phyloP scores from a whole-genome alignment of 2,113 vertebrate species.

The Channa maculata region DNA sequence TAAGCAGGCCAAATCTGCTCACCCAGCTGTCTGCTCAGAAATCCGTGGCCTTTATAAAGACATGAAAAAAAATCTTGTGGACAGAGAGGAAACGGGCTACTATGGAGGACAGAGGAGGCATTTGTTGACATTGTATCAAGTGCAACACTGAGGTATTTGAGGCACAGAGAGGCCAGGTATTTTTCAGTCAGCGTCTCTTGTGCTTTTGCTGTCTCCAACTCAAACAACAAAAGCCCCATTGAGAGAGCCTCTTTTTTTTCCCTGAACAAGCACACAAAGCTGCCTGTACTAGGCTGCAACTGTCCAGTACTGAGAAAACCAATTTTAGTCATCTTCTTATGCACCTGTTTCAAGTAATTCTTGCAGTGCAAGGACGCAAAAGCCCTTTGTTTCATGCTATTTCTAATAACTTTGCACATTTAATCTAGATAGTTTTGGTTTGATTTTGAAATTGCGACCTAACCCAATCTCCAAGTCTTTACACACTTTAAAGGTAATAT shows the following conservation, averaged over 20 bases:
- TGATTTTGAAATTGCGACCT: neutral
- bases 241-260: constrained; percentile 77
- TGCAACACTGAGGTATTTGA: constrained; percentile 81
- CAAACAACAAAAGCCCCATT: constrained; percentile 94
- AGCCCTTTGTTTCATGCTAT: constrained; percentile 14
- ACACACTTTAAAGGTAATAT: constrained; percentile 14
- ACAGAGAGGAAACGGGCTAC: constrained; percentile 67
- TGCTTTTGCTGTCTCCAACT: constrained; percentile 79
- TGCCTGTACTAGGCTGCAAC: constrained; percentile 83
- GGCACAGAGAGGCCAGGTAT: constrained; percentile 88
- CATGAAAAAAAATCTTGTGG: constrained; percentile 60
- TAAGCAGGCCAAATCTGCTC: constrained; percentile 54
- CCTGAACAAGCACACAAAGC: constrained; percentile 89
- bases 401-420: neutral
- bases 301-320: constrained; percentile 66
- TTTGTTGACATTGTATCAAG: constrained; percentile 82
- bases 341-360: constrained; percentile 68
- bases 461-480: neutral
- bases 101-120: constrained; percentile 78
- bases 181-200: constrained; percentile 83
- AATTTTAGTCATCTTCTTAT: constrained; percentile 33
- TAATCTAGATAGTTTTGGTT: neutral
- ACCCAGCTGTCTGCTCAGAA: constrained; percentile 71
- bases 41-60: constrained; percentile 76
- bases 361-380: neutral